Evolutionary conservation across 1,140 invertebrate species (phyloP), one percentile per base, ranked within the genome.

Genomic region (Oncopodura yosiiana): DNA sequence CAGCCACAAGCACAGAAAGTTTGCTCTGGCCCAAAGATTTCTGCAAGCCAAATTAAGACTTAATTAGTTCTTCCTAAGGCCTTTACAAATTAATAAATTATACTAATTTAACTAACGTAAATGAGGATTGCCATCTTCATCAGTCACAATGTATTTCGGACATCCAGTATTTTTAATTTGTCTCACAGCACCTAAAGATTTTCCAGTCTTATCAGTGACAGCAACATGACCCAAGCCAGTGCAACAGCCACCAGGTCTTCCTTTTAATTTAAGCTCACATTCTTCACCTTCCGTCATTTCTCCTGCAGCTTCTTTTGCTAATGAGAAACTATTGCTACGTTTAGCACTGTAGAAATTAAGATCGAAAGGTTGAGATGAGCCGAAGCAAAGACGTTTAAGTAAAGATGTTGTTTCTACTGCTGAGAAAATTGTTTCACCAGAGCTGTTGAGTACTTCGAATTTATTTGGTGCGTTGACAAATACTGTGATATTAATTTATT

Each of bases 401-500:
- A 56, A 44, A 56, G 44, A 39, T 8, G 54, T 56, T n/a, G 54
- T 56, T 44, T 56, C 54, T 9, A 42, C 48, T 2, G 38, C 54
- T 3, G 50, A 16, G 11, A 56, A 38, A 32, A 56, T 42, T 38
- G 46, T n/a, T 2, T 50, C 46, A 5, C 54, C 54, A 8, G 39
- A 50, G 27, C 54, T 56, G 18, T 56, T 56, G 12, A 56, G 41
- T 19, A 56, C 50, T 44, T 56, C 54, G 14, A 49, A 56, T 24
- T 49, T 50, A 18, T 56, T 56, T 12, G 49, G 29, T 8, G 54
- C 54, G 39, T 56, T 56, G 23, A 50, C 19, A 27, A 56, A 56
- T 24, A 56, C 54, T 56, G 32, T 6, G 16, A 29, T 21, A 42
- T 3, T n/a, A 27, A 29, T 9, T 18, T 23, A 36, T 48, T 12